Conservation (phyloP, 2,797 vertebrate genomes). For the Dipus sagitta region DNA sequence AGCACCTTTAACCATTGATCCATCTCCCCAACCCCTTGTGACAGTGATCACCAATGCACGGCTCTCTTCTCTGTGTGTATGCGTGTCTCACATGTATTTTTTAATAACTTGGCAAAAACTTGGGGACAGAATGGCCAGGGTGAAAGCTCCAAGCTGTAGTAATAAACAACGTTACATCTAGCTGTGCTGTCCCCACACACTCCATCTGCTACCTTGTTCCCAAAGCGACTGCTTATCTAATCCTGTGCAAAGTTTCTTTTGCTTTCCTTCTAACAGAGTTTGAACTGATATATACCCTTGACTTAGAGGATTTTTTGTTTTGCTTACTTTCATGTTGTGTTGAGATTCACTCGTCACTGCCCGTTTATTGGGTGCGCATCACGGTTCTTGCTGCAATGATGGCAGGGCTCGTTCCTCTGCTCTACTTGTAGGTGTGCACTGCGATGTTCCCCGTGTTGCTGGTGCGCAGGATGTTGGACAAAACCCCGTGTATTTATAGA, state of each 20-base stretch:
- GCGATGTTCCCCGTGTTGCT: background rate
- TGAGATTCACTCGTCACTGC: background rate
- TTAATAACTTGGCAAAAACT: background rate
- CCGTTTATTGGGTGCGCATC: fast-evolving
- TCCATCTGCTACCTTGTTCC: background rate
- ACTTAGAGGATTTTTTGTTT: background rate
- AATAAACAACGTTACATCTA: background rate
- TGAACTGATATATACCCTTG: background rate
- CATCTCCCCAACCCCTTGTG: too few relatives aligned
- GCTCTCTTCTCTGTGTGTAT: too few relatives aligned
- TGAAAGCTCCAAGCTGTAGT: background rate
- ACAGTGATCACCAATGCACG: too few relatives aligned
- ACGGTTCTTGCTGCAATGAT: background rate
- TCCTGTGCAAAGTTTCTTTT: background rate
- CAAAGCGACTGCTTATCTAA: too few relatives aligned
- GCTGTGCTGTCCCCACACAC: background rate
- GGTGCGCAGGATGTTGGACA: background rate
- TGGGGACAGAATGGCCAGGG: background rate
- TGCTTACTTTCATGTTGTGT: too few relatives aligned
- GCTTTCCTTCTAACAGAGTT: background rate
- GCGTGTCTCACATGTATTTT: background rate
- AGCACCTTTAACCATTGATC: too few relatives aligned
- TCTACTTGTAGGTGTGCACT: background rate
- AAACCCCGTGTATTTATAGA: background rate
- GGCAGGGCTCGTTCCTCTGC: background rate